Conservation (phyloP, 2,797 vertebrate species). For the Cirrhinus mrigala region DNA sequence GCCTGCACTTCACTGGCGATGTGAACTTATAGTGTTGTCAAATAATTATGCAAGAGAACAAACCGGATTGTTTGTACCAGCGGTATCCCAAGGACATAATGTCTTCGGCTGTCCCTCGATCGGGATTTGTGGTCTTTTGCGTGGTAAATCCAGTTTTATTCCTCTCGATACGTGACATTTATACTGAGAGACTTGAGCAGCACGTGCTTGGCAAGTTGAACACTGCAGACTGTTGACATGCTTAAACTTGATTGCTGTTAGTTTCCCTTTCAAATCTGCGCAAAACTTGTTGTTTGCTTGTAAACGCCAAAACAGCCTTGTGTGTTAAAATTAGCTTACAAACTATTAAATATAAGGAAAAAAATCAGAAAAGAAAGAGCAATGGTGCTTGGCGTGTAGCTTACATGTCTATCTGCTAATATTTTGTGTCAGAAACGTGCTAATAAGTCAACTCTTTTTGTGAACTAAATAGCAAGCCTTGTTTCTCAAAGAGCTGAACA, state of each 20-base stretch:
- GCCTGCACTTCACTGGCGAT: not conserved
- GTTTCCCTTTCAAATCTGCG: not conserved
- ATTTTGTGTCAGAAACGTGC: not conserved
- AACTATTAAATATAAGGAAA: not conserved
- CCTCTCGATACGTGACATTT: not conserved
- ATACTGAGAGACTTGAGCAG: not conserved
- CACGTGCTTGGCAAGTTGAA: not conserved
- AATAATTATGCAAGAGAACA: constrained; percentile 21
- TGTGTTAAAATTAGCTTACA: not conserved
- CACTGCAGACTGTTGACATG: too few species aligned
- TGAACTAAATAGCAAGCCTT: not conserved
- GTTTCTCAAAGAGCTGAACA: constrained; percentile 16
- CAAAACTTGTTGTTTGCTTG: not conserved
- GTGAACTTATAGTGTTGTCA: constrained; percentile 11
- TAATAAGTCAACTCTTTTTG: not conserved
- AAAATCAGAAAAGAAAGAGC: not conserved
- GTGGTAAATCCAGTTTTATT: constrained; percentile 69
- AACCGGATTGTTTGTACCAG: constrained; percentile 67
- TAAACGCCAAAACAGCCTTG: not conserved
- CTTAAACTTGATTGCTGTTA: not conserved
- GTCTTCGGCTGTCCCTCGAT: constrained; percentile 55
- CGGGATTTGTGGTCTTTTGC: constrained; percentile 62
- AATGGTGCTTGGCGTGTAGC: too few species aligned
- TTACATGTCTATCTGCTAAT: not conserved
- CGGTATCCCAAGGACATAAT: constrained; percentile 66